These are phyloP conservation scores for Cephus cinctus DNA, from an alignment of 1,140 invertebrate species.

Conservation along the genomic window DNA sequence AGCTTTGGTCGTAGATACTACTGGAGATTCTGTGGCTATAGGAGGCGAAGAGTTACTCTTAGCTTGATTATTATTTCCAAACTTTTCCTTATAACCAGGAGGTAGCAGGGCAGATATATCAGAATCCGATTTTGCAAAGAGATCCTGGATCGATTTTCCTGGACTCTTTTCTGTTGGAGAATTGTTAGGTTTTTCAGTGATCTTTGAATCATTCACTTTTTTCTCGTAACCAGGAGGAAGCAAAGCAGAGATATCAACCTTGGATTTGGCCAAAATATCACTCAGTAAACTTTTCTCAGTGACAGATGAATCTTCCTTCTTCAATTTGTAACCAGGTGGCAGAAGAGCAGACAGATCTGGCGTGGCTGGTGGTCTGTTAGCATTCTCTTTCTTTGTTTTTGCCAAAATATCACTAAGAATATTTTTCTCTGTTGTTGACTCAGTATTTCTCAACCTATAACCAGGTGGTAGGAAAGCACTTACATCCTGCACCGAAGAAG, in stretches of 20 bases:
- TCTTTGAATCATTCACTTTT: conserved; percentile 24
- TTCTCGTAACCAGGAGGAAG: conserved; percentile 62
- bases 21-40: neutral
- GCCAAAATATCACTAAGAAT: neutral
- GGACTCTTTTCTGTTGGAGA: conserved; percentile 31
- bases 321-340: conserved; percentile 60
- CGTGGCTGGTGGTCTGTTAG: too few relatives aligned
- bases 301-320: conserved; percentile 40
- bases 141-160: conserved; percentile 40
- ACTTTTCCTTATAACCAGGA: conserved; percentile 58
- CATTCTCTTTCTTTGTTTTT: conserved; percentile 16
- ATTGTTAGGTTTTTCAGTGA: conserved; percentile 11
- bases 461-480: conserved; percentile 67
- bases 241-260: conserved; percentile 59
- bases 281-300: conserved; percentile 41
- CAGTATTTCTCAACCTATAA: conserved; percentile 60
- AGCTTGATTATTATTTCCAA: conserved; percentile 8
- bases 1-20: conserved; percentile 38
- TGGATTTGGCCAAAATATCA: conserved; percentile 41
- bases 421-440: too few relatives aligned
- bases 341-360: too few relatives aligned
- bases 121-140: conserved; percentile 54
- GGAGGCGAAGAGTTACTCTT: neutral
- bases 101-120: conserved; percentile 65
- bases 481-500: conserved; percentile 57